These are phyloP conservation scores for Hyphantria cunea DNA, from an alignment of 1,140 invertebrate genomes.

Conservation along the genomic window DNA sequence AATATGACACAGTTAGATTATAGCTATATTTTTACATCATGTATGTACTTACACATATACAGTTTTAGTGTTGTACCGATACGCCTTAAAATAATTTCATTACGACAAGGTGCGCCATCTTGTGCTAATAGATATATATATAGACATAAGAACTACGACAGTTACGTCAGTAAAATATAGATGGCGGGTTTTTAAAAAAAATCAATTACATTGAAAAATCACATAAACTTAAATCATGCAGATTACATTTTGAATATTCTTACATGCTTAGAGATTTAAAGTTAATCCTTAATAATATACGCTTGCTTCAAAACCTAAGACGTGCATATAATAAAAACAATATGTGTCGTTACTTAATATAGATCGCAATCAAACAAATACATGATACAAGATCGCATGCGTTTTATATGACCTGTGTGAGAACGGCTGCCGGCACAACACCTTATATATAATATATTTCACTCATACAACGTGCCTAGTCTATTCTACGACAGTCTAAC, in stretches of 20 bases:
- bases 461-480: conserved; percentile 68
- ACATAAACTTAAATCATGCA: neutral
- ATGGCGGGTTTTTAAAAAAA: conserved; percentile 1
- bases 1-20: conserved; percentile 80
- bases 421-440: conserved; percentile 45
- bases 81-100: conserved; percentile 27
- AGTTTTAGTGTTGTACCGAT: conserved; percentile 50
- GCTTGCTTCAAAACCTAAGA: neutral
- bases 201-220: neutral
- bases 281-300: conserved; percentile 8
- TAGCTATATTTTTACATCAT: conserved; percentile 69
- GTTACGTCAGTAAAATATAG: neutral
- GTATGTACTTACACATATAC: conserved; percentile 75
- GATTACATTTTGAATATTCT: conserved; percentile 10
- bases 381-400: no score
- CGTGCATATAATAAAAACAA: no score
- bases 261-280: neutral
- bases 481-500: conserved; percentile 80
- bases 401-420: no score
- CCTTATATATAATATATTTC: conserved; percentile 39
- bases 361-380: no score
- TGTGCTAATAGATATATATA: neutral
- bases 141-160: conserved; percentile 1
- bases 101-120: conserved; percentile 10
- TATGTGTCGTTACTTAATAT: no score